These are phyloP conservation scores for Rhogogaster chlorosoma DNA, from an alignment of 2,888 invertebrate species.

Conservation along the genomic window DNA sequence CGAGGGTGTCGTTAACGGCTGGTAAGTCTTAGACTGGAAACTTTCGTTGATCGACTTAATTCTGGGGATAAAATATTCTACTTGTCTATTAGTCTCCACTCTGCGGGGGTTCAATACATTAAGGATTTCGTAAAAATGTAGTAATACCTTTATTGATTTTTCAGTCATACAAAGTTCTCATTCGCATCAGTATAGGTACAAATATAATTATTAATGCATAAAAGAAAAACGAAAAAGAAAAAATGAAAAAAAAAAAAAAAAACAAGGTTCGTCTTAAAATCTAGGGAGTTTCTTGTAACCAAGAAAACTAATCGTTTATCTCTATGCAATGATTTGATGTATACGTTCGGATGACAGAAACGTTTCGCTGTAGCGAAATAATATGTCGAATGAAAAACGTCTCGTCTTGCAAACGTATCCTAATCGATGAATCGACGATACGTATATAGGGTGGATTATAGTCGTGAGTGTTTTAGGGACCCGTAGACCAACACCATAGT, in stretches of 20 bases:
- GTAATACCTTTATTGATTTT: conserved; percentile 70
- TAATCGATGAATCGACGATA: conserved; percentile 43
- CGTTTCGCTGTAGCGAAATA: conserved; percentile 59
- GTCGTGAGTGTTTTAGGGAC: conserved; percentile 31
- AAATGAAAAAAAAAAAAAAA: conserved; percentile 32
- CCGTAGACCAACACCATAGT: conserved; percentile 37
- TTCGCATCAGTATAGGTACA: conserved; percentile 65
- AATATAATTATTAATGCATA: conserved; percentile 56
- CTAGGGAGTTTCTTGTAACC: conserved; percentile 17
- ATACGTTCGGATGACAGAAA: conserved; percentile 73
- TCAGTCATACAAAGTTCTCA: conserved; percentile 67
- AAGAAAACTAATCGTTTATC: not conserved
- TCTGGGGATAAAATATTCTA: not conserved
- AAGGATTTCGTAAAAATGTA: conserved; percentile 59
- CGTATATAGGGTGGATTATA: not conserved
- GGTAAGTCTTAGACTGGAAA: conserved; percentile 80
- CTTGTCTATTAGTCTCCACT: not conserved
- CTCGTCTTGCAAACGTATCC: conserved; percentile 74
- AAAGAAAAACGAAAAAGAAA: not conserved
- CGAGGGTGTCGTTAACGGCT: conserved; percentile 93
- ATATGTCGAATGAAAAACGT: conserved; percentile 58
- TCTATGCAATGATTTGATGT: conserved; percentile 7
- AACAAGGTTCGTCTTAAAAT: conserved; percentile 39
- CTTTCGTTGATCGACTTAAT: not conserved
- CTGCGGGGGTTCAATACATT: not conserved